These are phyloP conservation scores for Picus viridis DNA, from an alignment of 2,797 vertebrate species.

Conservation along the genomic window DNA sequence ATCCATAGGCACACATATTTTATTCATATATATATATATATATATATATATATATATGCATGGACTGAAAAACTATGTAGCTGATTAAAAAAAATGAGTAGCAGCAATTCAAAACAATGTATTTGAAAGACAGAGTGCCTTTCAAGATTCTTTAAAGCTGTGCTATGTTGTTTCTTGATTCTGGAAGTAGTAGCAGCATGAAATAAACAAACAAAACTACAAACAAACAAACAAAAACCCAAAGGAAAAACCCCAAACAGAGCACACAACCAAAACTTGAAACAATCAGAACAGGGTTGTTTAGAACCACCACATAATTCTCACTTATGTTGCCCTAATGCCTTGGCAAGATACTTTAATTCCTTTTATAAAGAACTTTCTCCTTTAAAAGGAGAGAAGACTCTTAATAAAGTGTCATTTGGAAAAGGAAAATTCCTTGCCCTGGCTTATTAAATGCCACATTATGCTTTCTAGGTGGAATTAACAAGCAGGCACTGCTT, in stretches of 20 bases:
- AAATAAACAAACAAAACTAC: not conserved
- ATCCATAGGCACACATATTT: not conserved
- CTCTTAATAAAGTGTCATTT: not conserved
- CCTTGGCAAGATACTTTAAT: not conserved
- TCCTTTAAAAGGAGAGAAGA: not conserved
- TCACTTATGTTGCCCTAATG: not conserved
- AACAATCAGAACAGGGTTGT: constrained; percentile 13
- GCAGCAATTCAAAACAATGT: not conserved
- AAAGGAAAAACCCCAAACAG: not conserved
- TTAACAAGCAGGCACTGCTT: not conserved
- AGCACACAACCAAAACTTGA: not conserved
- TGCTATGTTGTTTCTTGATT: constrained; percentile 34
- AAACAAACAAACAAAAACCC: too few species aligned
- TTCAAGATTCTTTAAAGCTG: not conserved
- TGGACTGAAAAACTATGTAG: not conserved
- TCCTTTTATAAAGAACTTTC: not conserved
- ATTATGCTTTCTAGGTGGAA: not conserved
- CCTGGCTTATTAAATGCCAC: not conserved
- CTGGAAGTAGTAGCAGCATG: constrained; percentile 2
- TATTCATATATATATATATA: not conserved
- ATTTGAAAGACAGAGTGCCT: not conserved
- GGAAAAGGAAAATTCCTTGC: not conserved
- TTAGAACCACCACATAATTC: not conserved
- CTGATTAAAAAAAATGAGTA: not conserved
- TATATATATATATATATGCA: not conserved